phyloP scores from a whole-genome alignment of 2,797 vertebrate species.

The Enteromius unitaeniatus region DNA sequence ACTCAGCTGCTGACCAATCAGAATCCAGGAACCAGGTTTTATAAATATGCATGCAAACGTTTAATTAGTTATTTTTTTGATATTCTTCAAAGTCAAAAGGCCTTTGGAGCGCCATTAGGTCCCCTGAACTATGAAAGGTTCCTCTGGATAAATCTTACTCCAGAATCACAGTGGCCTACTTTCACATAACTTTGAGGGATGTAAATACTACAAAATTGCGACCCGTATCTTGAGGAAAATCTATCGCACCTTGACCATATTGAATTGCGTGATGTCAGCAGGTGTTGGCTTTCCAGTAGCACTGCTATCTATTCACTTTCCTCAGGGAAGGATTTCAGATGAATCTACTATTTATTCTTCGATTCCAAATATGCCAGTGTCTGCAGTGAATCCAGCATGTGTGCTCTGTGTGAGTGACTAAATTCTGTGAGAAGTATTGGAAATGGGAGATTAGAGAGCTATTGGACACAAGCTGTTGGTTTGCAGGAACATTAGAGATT shows the following conservation, averaged over 20 bases:
- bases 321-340: slow-evolving; percentile 25
- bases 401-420: slow-evolving; percentile 33
- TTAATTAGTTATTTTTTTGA: background rate
- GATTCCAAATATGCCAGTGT: slow-evolving; percentile 32
- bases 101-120: background rate
- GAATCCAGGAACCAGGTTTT: too few relatives aligned
- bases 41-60: background rate
- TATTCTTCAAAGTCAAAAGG: background rate
- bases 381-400: slow-evolving; percentile 24
- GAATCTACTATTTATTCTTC: slow-evolving; percentile 26
- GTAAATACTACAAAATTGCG: background rate
- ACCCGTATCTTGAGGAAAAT: background rate
- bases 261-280: background rate
- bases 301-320: background rate
- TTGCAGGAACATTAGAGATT: slow-evolving; percentile 35
- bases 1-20: too few relatives aligned
- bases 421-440: slow-evolving; percentile 31
- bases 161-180: background rate
- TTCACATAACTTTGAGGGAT: background rate
- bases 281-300: background rate
- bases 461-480: slow-evolving; percentile 17
- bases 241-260: background rate
- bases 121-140: background rate
- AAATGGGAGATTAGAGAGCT: slow-evolving; percentile 36
- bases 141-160: background rate